Evolutionary conservation across 1,140 invertebrate species (phyloP), one percentile per base, ranked within the genome.

Genomic region (Cataglyphis hispanica): DNA sequence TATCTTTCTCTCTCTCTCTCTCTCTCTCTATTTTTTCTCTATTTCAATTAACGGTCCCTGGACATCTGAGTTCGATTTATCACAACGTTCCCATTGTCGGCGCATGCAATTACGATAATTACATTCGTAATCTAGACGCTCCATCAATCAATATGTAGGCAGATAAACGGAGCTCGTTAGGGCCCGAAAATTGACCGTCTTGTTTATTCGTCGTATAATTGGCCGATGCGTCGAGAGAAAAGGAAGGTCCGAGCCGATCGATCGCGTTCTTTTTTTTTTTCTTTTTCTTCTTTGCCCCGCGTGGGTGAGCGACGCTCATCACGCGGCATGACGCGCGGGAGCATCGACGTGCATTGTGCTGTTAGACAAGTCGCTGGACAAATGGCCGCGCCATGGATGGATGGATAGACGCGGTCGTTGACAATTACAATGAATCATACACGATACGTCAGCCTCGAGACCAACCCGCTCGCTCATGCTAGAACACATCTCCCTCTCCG

Each of bases 361-460:
- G 60, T 64, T 67, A 25, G 67, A 67, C 84, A 60, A 66, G 66
- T 8, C 22, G 40, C 40, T 34, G 81, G 53, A 61, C 70, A 64
- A 86, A 25, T 50, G 66, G 46, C 50, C 63, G 87, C 88, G 77
- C 72, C 43, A 85, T 80, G 85, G 87, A 88, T 85, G 85, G 86
- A 88, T 85, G 75, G 80, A 85, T 85, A 87, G 86, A 91, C 86
- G 88, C 67, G 69, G 85, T 85, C 84, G 91, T 91, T 92, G 91
- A 93, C 92, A 91, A 93, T 93, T 93, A 90, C 91, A 92, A 93
- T 92, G 90, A 93, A 93, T 93, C 92, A 92, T 93, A 89, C 89
- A 88, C 91, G 92, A 92, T 91, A 92, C 84, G 87, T 69, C 81
- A 72, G 86, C 53, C 78, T 34, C 16, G 81, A 27, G 77, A 64